These are phyloP conservation scores for Lasioglossum vierecki DNA, from an alignment of 2,888 invertebrate genomes.

Conservation along the genomic window DNA sequence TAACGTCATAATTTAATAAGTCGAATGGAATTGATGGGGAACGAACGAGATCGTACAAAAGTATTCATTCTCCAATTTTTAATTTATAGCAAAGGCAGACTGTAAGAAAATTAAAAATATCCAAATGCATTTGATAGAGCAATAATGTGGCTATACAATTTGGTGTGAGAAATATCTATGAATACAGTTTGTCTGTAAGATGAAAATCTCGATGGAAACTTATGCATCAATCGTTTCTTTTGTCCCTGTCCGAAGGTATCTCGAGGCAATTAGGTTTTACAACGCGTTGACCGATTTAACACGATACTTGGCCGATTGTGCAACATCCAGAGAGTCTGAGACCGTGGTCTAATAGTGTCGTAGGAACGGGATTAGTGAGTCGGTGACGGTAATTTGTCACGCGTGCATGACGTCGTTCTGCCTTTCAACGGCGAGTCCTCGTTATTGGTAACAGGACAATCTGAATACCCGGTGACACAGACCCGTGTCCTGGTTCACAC, in stretches of 20 bases:
- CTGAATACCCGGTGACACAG: constrained; percentile 66
- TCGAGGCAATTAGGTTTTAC: constrained; percentile 34
- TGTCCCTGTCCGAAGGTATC: not conserved
- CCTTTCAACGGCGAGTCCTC: constrained; percentile 58
- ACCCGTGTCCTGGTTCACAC: constrained; percentile 66
- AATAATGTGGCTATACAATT: too few relatives aligned
- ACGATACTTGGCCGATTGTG: constrained; percentile 46
- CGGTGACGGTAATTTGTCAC: constrained; percentile 62
- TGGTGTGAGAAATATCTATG: not conserved
- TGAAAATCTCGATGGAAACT: not conserved
- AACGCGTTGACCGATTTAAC: constrained; percentile 43
- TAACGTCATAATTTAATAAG: not conserved
- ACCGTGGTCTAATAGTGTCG: constrained; percentile 43
- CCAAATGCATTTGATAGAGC: too few relatives aligned
- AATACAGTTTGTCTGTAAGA: not conserved
- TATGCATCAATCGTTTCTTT: not conserved
- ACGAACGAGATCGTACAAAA: not conserved
- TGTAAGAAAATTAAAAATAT: not conserved
- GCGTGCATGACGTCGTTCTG: constrained; percentile 52
- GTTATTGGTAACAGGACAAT: constrained; percentile 66
- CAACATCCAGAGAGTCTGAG: constrained; percentile 34
- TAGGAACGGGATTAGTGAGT: constrained; percentile 50
- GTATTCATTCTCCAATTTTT: not conserved
- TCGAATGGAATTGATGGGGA: not conserved
- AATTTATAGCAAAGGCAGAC: not conserved